A percentile compares a stretch with the other conserved stretches of the same genome.
Evolutionary conservation across 2,113 vertebrate genomes (phyloP).

Genomic region (Oreochromis aureus): DNA sequence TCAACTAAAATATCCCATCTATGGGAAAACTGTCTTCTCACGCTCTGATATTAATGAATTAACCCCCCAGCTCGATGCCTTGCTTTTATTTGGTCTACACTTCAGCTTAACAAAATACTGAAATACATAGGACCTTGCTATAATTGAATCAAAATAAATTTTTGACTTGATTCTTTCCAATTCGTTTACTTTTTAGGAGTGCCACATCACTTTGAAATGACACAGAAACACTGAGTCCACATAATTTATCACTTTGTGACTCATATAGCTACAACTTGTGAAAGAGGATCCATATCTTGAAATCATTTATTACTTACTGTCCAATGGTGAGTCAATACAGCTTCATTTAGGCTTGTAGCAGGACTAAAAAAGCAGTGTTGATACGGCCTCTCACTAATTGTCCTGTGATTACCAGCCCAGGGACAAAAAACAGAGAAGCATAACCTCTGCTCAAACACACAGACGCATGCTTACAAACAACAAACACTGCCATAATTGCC

Average conservation of each 20-base stretch:
- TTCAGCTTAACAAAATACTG: neutral
- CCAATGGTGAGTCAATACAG: constrained; percentile 3
- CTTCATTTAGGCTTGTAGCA: neutral
- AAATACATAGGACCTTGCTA: neutral
- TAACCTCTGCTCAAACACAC: neutral
- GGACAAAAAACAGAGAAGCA: neutral
- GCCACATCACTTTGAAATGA: neutral
- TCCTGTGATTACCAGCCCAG: constrained; percentile 39
- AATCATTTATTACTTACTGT: constrained; percentile 18
- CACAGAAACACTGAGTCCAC: neutral
- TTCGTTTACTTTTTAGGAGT: neutral
- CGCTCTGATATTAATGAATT: neutral
- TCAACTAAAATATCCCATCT: neutral
- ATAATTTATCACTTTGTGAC: neutral
- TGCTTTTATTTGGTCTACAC: neutral
- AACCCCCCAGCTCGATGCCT: neutral
- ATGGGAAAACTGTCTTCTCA: neutral
- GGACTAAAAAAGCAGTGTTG: constrained; percentile 23
- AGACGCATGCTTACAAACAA: neutral
- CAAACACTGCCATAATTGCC: constrained; percentile 14
- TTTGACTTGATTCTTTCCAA: neutral
- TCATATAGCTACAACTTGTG: neutral
- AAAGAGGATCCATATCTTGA: neutral
- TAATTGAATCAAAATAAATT: neutral
- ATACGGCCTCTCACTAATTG: constrained; percentile 49